Evolutionary conservation across 2,888 invertebrate genomes (phyloP).

Genomic region (Drosophila mercatorum): DNA sequence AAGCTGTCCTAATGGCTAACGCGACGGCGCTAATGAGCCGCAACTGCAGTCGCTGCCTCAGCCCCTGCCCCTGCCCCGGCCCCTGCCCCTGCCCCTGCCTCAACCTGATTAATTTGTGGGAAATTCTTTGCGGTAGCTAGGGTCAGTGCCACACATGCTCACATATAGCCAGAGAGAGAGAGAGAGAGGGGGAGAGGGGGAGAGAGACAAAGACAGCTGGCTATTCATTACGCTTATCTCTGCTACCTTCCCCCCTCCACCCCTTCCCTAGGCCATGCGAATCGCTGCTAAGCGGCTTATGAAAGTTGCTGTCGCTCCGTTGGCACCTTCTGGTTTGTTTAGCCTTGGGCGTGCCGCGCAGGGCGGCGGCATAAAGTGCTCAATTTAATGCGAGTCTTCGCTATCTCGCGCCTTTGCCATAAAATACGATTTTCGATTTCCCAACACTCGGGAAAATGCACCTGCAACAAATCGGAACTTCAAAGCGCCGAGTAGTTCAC

Average conservation of each 20-base stretch:
- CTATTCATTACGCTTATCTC: constrained; percentile 52
- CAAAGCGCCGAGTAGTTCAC: constrained; percentile 59
- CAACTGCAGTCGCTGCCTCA: constrained; percentile 33
- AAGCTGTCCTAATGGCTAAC: constrained; percentile 60
- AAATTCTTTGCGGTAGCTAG: constrained; percentile 37
- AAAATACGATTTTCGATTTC: constrained; percentile 16
- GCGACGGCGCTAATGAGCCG: constrained; percentile 66
- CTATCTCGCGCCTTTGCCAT: constrained; percentile 18
- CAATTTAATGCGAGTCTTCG: constrained; percentile 43
- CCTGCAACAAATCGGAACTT: constrained; percentile 47
- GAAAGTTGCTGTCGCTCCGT: constrained; percentile 40
- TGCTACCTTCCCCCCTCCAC: neutral
- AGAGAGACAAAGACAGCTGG: constrained; percentile 7
- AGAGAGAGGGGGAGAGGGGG: no score
- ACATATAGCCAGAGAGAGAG: neutral
- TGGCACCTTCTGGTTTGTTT: constrained; percentile 53
- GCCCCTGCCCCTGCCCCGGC: neutral
- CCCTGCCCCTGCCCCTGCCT: neutral
- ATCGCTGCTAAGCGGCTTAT: constrained; percentile 57
- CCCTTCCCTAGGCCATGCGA: constrained; percentile 28
- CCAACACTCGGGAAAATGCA: constrained; percentile 33
- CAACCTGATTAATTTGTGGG: constrained; percentile 73
- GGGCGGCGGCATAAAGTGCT: constrained; percentile 46
- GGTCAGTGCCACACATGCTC: constrained; percentile 32
- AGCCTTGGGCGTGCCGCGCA: constrained; percentile 7